Evolutionary conservation across 92 coral and sea anemone species (phyloP).

Genomic region (Palythoa caribaeorum): DNA sequence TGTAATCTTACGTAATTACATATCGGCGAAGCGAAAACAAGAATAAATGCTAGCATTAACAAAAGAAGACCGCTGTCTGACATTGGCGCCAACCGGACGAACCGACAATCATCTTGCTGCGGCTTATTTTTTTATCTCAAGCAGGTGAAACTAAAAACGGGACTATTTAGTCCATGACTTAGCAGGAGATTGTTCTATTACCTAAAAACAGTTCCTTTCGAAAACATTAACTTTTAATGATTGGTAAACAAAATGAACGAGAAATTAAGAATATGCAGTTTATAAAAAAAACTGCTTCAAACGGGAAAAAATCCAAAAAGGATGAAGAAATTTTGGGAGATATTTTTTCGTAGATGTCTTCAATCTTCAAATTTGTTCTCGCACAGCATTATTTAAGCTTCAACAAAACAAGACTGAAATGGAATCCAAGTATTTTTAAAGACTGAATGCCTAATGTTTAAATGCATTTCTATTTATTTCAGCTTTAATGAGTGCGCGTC

Average conservation of each 20-base stretch:
- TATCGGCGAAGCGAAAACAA: not conserved
- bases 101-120: constrained; percentile 10
- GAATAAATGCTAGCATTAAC: not conserved
- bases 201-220: constrained; percentile 30
- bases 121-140: constrained; percentile 13
- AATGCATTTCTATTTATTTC: not conserved
- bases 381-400: not conserved
- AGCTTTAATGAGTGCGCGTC: constrained; percentile 25
- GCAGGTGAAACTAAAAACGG: constrained; percentile 26
- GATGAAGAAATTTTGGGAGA: not conserved
- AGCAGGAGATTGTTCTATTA: constrained; percentile 10
- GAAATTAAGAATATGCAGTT: not conserved
- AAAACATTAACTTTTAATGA: constrained; percentile 23
- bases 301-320: not conserved
- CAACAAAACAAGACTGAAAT: not conserved
- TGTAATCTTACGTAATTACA: not conserved
- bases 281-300: not conserved
- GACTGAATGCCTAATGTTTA: not conserved
- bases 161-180: not conserved
- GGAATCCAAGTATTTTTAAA: not conserved
- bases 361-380: not conserved
- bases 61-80: not conserved
- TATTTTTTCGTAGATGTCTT: not conserved
- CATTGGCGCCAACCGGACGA: constrained; percentile 32
- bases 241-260: constrained; percentile 5